Conservation (phyloP, 2,888 invertebrate species). For the Gastrophysa polygoni region DNA sequence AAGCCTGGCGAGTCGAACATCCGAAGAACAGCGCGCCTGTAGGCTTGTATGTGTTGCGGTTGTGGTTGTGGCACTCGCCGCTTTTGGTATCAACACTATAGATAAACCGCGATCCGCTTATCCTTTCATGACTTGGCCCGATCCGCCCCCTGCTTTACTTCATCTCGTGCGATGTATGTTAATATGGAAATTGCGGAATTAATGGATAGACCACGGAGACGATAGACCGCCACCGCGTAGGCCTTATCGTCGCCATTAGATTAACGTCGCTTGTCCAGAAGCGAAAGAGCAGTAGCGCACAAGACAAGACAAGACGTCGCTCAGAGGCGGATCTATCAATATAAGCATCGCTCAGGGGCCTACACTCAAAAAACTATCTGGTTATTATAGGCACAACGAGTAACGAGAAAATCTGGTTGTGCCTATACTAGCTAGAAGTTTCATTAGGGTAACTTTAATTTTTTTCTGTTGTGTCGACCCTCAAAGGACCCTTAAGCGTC, state of each 20-base stretch:
- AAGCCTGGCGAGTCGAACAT: not conserved
- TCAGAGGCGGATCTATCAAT: no score
- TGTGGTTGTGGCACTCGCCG: constrained; percentile 34
- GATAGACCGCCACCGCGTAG: constrained; percentile 41
- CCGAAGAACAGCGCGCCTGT: not conserved
- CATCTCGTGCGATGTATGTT: constrained; percentile 50
- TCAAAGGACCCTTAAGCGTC: no score
- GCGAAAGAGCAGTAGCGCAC: constrained; percentile 13
- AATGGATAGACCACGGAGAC: constrained; percentile 37
- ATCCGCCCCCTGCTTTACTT: constrained; percentile 40
- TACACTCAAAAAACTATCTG: no score
- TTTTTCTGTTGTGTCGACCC: no score
- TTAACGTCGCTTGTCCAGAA: constrained; percentile 36
- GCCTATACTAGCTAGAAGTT: no score
- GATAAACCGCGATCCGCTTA: constrained; percentile 39
- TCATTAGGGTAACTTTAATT: no score
- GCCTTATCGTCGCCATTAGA: constrained; percentile 43
- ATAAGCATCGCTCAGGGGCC: no score
- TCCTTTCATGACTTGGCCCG: constrained; percentile 45
- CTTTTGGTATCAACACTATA: constrained; percentile 48
- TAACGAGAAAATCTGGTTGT: no score
- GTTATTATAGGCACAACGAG: no score
- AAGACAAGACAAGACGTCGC: no score
- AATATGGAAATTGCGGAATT: constrained; percentile 51
- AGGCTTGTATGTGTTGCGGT: no score